Conservation (phyloP, 2,797 vertebrate species). For the Pristis pectinata region DNA sequence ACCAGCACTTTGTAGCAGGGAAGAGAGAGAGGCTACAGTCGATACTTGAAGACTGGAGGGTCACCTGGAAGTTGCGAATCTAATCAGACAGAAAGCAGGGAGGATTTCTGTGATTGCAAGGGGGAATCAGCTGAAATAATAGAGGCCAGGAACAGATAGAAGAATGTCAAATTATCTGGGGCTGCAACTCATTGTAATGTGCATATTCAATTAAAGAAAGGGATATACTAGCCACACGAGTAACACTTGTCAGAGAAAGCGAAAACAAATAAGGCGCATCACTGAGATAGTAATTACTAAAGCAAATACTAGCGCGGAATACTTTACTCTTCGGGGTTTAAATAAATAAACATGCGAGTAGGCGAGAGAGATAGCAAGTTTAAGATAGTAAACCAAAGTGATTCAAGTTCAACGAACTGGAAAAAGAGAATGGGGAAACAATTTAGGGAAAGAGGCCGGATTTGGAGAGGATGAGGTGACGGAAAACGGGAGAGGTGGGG, state of each 20-base stretch:
- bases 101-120: conserved; percentile 76
- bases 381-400: conserved; percentile 48
- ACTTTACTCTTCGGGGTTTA: conserved; percentile 56
- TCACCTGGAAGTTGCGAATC: conserved; percentile 82
- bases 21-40: conserved; percentile 48
- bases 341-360: conserved; percentile 62
- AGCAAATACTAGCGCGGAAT: conserved; percentile 54
- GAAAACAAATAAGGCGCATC: conserved; percentile 55
- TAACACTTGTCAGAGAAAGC: conserved; percentile 57
- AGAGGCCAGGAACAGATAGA: conserved; percentile 65
- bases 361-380: conserved; percentile 59
- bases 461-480: background rate
- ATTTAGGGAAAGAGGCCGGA: background rate
- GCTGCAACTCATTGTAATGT: conserved; percentile 56
- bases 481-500: background rate
- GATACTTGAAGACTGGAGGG: conserved; percentile 85
- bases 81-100: conserved; percentile 92
- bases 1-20: conserved; percentile 59
- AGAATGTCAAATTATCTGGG: conserved; percentile 62
- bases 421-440: background rate
- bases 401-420: conserved; percentile 11
- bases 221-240: conserved; percentile 45
- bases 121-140: conserved; percentile 70
- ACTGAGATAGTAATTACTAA: conserved; percentile 66
- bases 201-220: conserved; percentile 53